These are phyloP conservation scores for Eubasilissa splendida DNA, from an alignment of 2,888 invertebrate species.

Conservation along the genomic window DNA sequence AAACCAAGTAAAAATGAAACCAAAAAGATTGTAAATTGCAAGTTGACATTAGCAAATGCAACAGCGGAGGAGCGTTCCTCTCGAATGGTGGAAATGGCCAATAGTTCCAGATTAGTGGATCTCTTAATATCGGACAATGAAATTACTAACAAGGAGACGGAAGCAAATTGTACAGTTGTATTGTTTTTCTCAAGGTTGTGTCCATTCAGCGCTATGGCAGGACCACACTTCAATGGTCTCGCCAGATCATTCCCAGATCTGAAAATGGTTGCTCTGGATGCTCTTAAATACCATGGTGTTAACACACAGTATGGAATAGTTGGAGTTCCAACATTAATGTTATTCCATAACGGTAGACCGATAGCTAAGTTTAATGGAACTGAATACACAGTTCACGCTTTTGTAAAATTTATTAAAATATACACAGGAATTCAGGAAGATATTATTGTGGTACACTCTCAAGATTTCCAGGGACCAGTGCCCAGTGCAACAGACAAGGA, in stretches of 20 bases:
- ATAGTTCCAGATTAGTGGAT: conserved; percentile 80
- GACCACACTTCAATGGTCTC: conserved; percentile 92
- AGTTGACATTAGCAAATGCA: conserved; percentile 63
- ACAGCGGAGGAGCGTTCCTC: conserved; percentile 64
- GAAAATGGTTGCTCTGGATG: conserved; percentile 92
- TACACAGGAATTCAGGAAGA: conserved; percentile 81
- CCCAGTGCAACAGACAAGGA: conserved; percentile 83
- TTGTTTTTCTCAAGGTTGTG: conserved; percentile 93
- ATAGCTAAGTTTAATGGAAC: conserved; percentile 89
- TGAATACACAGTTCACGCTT: conserved; percentile 84
- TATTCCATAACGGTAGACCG: conserved; percentile 91
- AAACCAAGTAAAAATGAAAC: conserved; percentile 64
- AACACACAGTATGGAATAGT: conserved; percentile 94
- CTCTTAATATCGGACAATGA: conserved; percentile 77
- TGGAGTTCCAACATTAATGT: conserved; percentile 89
- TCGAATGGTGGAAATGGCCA: conserved; percentile 77
- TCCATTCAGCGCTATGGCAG: conserved; percentile 91
- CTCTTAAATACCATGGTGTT: conserved; percentile 85
- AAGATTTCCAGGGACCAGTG: conserved; percentile 87
- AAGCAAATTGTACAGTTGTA: conserved; percentile 82
- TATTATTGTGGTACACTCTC: conserved; percentile 78
- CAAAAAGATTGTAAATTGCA: conserved; percentile 68
- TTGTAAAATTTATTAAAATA: conserved; percentile 83
- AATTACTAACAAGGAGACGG: conserved; percentile 76
- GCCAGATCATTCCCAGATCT: conserved; percentile 90